These are phyloP conservation scores for Phortica okadai DNA, from an alignment of 2,888 invertebrate genomes.

Conservation along the genomic window DNA sequence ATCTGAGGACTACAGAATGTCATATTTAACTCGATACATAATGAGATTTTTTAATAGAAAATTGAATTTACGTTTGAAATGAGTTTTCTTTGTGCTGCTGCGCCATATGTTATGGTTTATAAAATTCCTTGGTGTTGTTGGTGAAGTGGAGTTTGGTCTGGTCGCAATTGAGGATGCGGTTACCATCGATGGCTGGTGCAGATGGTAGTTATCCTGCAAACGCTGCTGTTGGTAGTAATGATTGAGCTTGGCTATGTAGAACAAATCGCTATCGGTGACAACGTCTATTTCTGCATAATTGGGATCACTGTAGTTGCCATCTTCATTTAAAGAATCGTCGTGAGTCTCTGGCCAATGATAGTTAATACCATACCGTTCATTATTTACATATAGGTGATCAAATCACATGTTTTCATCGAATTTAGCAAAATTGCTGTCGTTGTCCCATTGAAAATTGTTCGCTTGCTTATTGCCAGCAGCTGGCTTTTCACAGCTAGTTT, in stretches of 20 bases:
- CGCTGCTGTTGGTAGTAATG: slow-evolving; percentile 68
- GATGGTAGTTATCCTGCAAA: slow-evolving; percentile 38
- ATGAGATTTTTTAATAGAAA: slow-evolving; percentile 68
- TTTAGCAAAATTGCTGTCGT: slow-evolving; percentile 75
- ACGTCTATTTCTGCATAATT: slow-evolving; percentile 72
- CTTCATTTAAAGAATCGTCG: not conserved
- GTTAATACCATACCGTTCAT: slow-evolving; percentile 6
- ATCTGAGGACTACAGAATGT: slow-evolving; percentile 56
- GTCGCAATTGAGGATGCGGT: not conserved
- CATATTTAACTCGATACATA: slow-evolving; percentile 67
- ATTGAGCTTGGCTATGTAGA: slow-evolving; percentile 69
- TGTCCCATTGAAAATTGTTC: slow-evolving; percentile 73
- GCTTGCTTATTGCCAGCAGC: slow-evolving; percentile 37
- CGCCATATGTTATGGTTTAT: slow-evolving; percentile 53
- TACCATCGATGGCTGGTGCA: slow-evolving; percentile 30
- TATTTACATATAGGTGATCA: slow-evolving; percentile 71
- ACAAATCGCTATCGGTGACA: slow-evolving; percentile 65
- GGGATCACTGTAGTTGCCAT: slow-evolving; percentile 37
- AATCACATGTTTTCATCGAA: slow-evolving; percentile 78
- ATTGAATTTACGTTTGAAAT: slow-evolving; percentile 63
- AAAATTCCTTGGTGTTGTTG: not conserved
- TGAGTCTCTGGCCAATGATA: not conserved
- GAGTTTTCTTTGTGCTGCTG: slow-evolving; percentile 70
- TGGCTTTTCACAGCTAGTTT: slow-evolving; percentile 26
- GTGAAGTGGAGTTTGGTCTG: not conserved